A percentile compares a stretch with the other conserved stretches of the same genome.
Conservation (phyloP, 2,888 invertebrate species). For the Mimachlamys varia region DNA sequence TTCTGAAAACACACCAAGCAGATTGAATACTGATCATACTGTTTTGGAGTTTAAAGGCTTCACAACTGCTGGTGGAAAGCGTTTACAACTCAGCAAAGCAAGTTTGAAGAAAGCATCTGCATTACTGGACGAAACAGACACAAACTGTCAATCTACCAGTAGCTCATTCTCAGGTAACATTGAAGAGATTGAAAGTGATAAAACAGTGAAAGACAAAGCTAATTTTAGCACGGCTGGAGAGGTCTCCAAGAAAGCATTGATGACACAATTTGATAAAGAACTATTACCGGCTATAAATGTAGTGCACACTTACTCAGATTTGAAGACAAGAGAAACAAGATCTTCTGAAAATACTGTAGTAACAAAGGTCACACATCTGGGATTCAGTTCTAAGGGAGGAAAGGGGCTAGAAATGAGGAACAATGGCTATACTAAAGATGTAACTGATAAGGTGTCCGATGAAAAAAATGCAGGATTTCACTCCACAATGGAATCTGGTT, state of each 20-base stretch:
- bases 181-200: background rate
- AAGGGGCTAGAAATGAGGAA: no score
- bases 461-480: background rate
- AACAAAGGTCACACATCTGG: no score
- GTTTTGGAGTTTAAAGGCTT: background rate
- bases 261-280: background rate
- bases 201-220: background rate
- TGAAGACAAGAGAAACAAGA: no score
- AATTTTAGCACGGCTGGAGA: background rate
- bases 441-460: background rate
- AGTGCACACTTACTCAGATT: no score
- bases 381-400: no score
- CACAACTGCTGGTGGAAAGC: slow-evolving; percentile 37
- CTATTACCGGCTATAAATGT: background rate
- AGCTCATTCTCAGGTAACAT: background rate
- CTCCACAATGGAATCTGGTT: background rate
- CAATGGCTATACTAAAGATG: no score
- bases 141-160: background rate
- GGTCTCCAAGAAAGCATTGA: background rate
- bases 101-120: slow-evolving; percentile 41
- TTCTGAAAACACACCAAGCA: background rate
- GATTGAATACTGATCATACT: background rate
- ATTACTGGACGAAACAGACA: slow-evolving; percentile 29
- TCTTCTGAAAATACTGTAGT: no score
- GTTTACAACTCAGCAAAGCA: slow-evolving; percentile 1